phyloP scores from a whole-genome alignment of 2,797 vertebrate species.

The Chiroxiphia lanceolata region DNA sequence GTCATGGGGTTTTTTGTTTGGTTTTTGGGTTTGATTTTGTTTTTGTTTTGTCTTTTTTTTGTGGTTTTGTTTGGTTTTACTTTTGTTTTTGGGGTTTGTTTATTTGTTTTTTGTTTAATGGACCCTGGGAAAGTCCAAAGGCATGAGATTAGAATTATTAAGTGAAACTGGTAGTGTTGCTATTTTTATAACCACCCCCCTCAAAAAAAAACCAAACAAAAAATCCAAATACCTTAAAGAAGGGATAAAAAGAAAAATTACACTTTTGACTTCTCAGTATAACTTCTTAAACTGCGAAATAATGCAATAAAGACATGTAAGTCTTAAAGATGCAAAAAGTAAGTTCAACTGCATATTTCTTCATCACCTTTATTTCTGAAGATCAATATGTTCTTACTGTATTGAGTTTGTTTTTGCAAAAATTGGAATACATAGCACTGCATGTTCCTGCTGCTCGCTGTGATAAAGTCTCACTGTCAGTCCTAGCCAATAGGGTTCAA shows the following conservation, averaged over 20 bases:
- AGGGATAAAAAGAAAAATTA: background rate
- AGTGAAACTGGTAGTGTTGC: background rate
- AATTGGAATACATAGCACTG: background rate
- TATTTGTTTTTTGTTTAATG: background rate
- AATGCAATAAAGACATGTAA: background rate
- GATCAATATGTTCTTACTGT: conserved; percentile 5
- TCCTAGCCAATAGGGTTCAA: conserved; percentile 20
- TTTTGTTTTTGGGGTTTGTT: background rate
- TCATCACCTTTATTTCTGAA: background rate
- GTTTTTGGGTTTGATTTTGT: background rate
- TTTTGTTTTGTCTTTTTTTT: background rate
- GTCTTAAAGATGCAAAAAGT: background rate
- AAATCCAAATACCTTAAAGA: background rate
- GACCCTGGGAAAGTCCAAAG: background rate
- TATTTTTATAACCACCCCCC: background rate
- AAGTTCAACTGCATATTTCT: background rate
- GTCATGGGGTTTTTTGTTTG: background rate
- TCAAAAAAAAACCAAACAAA: background rate
- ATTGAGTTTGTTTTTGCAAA: conserved; percentile 25
- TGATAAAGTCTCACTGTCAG: conserved; percentile 32
- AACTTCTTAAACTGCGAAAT: background rate
- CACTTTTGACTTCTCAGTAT: background rate
- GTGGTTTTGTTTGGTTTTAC: background rate
- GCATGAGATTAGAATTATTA: background rate
- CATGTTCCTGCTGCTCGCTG: background rate